These are phyloP conservation scores for Chrysotoxum bicinctum DNA, from an alignment of 2,888 invertebrate genomes.

Conservation along the genomic window DNA sequence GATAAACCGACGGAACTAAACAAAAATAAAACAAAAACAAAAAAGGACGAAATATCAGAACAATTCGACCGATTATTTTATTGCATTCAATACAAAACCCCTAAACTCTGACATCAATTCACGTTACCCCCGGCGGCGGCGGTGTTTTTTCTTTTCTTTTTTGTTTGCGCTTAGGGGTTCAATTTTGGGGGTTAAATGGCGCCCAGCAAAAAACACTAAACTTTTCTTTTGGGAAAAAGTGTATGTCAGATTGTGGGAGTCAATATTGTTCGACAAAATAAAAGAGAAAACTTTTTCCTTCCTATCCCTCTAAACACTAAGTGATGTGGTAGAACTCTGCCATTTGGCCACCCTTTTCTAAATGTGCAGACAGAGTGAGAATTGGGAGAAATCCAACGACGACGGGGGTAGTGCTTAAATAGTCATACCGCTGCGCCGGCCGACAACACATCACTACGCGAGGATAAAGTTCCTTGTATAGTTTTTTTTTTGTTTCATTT, in stretches of 20 bases:
- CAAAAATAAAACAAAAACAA: background rate
- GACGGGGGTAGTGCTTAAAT: constrained; percentile 27
- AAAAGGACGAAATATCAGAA: constrained; percentile 42
- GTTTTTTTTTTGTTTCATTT: constrained; percentile 43
- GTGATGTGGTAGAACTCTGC: constrained; percentile 52
- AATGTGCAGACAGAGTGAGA: constrained; percentile 45
- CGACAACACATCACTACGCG: background rate
- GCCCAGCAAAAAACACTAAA: constrained; percentile 43
- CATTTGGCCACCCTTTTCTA: constrained; percentile 43
- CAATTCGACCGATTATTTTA: constrained; percentile 67
- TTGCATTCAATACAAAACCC: constrained; percentile 65
- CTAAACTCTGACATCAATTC: constrained; percentile 71
- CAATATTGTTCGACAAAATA: constrained; percentile 58
- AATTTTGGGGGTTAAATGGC: constrained; percentile 23
- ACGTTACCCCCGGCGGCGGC: constrained; percentile 50
- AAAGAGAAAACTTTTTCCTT: constrained; percentile 30
- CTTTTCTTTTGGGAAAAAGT: constrained; percentile 45
- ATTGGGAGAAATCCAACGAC: background rate
- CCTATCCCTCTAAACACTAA: constrained; percentile 4
- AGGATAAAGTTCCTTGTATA: constrained; percentile 51
- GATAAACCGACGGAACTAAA: constrained; percentile 44
- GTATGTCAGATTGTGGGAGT: constrained; percentile 70
- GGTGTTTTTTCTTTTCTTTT: background rate
- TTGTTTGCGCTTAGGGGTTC: constrained; percentile 36
- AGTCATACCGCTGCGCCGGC: constrained; percentile 13